Evolutionary conservation across 2,888 invertebrate genomes (phyloP).

Genomic region (Stenoptilia bipunctidactyla): DNA sequence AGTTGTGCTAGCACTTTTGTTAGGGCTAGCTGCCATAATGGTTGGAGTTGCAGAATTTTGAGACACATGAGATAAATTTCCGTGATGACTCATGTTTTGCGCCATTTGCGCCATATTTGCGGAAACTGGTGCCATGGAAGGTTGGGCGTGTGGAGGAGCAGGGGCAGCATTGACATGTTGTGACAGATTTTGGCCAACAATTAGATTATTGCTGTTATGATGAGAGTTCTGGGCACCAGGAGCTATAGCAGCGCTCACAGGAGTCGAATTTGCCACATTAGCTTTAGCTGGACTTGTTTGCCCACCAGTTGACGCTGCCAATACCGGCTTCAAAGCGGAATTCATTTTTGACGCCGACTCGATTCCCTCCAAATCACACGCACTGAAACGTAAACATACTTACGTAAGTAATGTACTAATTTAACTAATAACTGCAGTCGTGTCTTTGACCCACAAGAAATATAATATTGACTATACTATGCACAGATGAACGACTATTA

Average conservation of each 20-base stretch:
- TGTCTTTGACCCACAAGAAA: slow-evolving; percentile 67
- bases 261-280: slow-evolving; percentile 53
- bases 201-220: slow-evolving; percentile 38
- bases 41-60: slow-evolving; percentile 47
- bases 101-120: slow-evolving; percentile 67
- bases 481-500: slow-evolving; percentile 17
- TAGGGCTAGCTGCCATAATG: slow-evolving; percentile 39
- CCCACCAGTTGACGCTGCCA: slow-evolving; percentile 59
- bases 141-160: slow-evolving; percentile 41
- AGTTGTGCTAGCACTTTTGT: slow-evolving; percentile 40
- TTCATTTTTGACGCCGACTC: slow-evolving; percentile 55
- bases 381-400: slow-evolving; percentile 52
- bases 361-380: slow-evolving; percentile 25
- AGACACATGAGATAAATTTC: slow-evolving; percentile 55
- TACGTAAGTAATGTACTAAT: slow-evolving; percentile 20
- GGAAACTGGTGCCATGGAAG: slow-evolving; percentile 62
- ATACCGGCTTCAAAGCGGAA: slow-evolving; percentile 73
- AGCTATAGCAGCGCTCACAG: slow-evolving; percentile 43
- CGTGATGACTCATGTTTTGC: slow-evolving; percentile 66
- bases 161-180: slow-evolving; percentile 43
- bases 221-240: slow-evolving; percentile 53
- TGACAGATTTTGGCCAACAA: slow-evolving; percentile 51
- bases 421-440: slow-evolving; percentile 30
- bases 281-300: slow-evolving; percentile 57
- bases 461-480: slow-evolving; percentile 29